These are phyloP conservation scores for Arothron firmamentum DNA, from an alignment of 2,113 vertebrate genomes.

Conservation along the genomic window DNA sequence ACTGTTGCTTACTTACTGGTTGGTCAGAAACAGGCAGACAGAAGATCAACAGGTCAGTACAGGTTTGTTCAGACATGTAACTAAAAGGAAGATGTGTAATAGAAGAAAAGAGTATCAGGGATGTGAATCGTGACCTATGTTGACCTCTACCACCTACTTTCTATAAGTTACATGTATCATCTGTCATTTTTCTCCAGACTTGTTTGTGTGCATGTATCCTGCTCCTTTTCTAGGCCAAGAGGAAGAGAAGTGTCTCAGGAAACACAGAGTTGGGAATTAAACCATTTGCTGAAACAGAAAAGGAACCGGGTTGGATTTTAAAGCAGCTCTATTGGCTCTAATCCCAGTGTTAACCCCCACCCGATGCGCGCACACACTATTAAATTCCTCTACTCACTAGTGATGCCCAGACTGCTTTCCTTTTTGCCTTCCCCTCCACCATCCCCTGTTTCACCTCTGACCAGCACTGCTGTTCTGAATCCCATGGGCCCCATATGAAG, in stretches of 20 bases:
- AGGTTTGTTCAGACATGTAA: conserved; percentile 5
- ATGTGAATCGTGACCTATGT: conserved; percentile 29
- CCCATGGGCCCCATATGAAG: conserved; percentile 51
- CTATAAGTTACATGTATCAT: conserved; percentile 29
- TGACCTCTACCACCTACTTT: conserved; percentile 47
- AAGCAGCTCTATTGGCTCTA: conserved; percentile 30
- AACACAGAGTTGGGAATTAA: conserved; percentile 16
- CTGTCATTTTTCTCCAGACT: conserved; percentile 16
- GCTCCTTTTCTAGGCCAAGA: conserved; percentile 29
- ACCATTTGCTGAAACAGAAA: conserved; percentile 32
- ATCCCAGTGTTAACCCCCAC: conserved; percentile 42
- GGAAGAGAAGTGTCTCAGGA: conserved; percentile 34
- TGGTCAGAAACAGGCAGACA: conserved; percentile 5
- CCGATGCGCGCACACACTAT: conserved; percentile 15
- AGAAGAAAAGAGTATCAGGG: not conserved
- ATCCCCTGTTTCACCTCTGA: conserved; percentile 33
- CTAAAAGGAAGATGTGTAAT: not conserved
- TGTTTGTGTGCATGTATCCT: conserved; percentile 15
- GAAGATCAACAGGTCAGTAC: conserved; percentile 10
- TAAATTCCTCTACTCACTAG: conserved; percentile 35
- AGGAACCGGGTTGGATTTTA: conserved; percentile 47
- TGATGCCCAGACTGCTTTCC: conserved; percentile 38
- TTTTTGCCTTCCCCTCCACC: conserved; percentile 24
- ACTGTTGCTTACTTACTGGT: conserved; percentile 23
- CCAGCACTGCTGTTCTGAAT: conserved; percentile 42